These are phyloP conservation scores for Megalopta genalis DNA, from an alignment of 1,140 invertebrate genomes.

Conservation along the genomic window DNA sequence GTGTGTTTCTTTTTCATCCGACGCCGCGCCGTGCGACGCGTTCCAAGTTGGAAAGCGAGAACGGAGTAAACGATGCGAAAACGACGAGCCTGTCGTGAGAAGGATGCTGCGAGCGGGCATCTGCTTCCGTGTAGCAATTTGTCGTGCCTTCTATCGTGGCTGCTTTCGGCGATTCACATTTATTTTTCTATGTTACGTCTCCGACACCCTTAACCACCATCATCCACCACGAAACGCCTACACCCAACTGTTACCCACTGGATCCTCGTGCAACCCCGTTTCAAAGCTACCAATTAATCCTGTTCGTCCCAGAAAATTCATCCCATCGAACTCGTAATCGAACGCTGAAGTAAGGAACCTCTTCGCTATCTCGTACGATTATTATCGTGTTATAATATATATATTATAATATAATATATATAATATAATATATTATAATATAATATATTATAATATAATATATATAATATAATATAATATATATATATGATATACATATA, in stretches of 20 bases:
- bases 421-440: too few species aligned
- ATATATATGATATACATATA: slow-evolving; percentile 54
- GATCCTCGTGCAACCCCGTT: not conserved
- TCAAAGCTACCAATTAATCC: not conserved
- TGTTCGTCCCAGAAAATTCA: not conserved
- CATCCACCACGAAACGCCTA: not conserved
- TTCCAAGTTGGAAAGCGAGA: not conserved
- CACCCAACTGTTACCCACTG: too few species aligned
- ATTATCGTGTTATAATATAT: slow-evolving; percentile 68
- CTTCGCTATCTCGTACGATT: slow-evolving; percentile 69
- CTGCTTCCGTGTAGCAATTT: slow-evolving; percentile 75
- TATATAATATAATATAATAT: too few species aligned
- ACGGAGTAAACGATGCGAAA: not conserved
- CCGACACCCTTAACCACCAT: not conserved
- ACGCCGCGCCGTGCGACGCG: too few species aligned
- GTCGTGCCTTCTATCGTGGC: slow-evolving; percentile 77
- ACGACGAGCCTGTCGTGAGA: not conserved
- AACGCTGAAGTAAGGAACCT: slow-evolving; percentile 50
- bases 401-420: not conserved
- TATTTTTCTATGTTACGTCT: slow-evolving; percentile 74
- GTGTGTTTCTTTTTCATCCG: not conserved
- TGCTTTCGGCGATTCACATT: slow-evolving; percentile 75
- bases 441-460: too few species aligned
- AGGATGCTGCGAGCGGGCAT: slow-evolving; percentile 41
- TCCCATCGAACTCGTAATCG: slow-evolving; percentile 37